Conservation (phyloP, 2,888 invertebrate species). For the Diploptera punctata region DNA sequence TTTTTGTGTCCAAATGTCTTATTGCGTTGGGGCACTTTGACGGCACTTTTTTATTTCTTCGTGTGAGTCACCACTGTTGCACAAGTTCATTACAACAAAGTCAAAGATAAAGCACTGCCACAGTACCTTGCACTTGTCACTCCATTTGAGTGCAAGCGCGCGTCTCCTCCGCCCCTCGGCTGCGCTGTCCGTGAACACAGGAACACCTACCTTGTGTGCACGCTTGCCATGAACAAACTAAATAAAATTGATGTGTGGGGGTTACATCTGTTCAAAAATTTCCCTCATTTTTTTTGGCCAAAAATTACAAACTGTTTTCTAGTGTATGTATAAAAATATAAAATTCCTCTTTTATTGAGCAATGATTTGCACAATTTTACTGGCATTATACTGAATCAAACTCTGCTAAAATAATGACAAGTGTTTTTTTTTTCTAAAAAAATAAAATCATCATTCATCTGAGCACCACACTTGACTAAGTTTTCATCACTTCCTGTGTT, state of each 20-base stretch:
- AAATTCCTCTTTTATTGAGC: conserved; percentile 43
- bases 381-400: conserved; percentile 21
- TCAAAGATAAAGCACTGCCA: conserved; percentile 47
- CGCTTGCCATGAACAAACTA: conserved; percentile 11
- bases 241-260: conserved; percentile 5
- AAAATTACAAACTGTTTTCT: conserved; percentile 29
- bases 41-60: conserved; percentile 13
- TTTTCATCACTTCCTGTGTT: conserved; percentile 41
- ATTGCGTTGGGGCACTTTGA: background rate
- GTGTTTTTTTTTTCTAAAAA: conserved; percentile 2
- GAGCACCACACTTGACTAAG: conserved; percentile 24
- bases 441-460: conserved; percentile 6
- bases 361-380: conserved; percentile 31
- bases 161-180: conserved; percentile 61
- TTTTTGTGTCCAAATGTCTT: background rate
- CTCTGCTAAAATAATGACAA: conserved; percentile 19
- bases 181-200: conserved; percentile 59
- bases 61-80: background rate
- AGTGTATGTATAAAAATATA: conserved; percentile 42
- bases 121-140: conserved; percentile 83
- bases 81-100: conserved; percentile 10
- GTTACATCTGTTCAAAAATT: conserved; percentile 5
- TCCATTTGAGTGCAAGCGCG: conserved; percentile 80
- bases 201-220: conserved; percentile 48
- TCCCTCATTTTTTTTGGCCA: background rate